A percentile compares a stretch with the other conserved stretches of the same genome.
phyloP scores from a whole-genome alignment of 1,140 invertebrate species.

The Drosophila nasuta region DNA sequence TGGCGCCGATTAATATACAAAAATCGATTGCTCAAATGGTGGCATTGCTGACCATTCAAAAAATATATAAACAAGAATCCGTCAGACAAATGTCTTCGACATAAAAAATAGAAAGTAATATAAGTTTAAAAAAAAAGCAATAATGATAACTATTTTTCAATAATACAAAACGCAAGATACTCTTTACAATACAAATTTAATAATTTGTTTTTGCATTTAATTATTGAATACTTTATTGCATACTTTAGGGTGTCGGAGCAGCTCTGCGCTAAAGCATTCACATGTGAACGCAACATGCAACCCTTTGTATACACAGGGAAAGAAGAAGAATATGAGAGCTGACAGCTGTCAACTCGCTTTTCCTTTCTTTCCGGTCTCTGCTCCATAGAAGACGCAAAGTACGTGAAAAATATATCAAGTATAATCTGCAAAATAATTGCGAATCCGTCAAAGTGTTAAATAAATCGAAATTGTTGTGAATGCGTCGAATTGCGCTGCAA shows the following conservation, averaged over 20 bases:
- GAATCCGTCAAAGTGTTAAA: conserved; percentile 59
- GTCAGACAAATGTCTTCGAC: no score
- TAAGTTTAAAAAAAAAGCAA: no score
- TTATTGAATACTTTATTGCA: neutral
- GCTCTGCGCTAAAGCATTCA: conserved; percentile 27
- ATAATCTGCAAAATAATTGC: conserved; percentile 62
- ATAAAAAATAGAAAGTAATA: no score
- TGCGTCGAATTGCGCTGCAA: conserved; percentile 11
- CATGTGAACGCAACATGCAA: conserved; percentile 16
- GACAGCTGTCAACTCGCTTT: conserved; percentile 77
- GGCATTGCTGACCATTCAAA: no score
- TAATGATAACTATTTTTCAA: no score
- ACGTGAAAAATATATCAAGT: conserved; percentile 66
- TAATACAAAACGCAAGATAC: no score
- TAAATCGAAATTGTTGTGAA: conserved; percentile 15
- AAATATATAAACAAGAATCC: no score
- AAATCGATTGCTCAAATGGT: neutral
- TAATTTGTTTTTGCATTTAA: no score
- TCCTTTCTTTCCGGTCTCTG: conserved; percentile 84
- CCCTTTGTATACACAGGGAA: conserved; percentile 19
- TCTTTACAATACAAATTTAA: no score
- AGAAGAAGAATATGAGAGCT: conserved; percentile 57
- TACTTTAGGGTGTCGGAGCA: conserved; percentile 2
- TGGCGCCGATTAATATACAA: neutral
- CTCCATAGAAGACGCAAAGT: conserved; percentile 82